Evolutionary conservation across 2,888 invertebrate genomes (phyloP), one percentile per base, ranked within the genome.

Genomic region (Rhamphomyia laevipes): DNA sequence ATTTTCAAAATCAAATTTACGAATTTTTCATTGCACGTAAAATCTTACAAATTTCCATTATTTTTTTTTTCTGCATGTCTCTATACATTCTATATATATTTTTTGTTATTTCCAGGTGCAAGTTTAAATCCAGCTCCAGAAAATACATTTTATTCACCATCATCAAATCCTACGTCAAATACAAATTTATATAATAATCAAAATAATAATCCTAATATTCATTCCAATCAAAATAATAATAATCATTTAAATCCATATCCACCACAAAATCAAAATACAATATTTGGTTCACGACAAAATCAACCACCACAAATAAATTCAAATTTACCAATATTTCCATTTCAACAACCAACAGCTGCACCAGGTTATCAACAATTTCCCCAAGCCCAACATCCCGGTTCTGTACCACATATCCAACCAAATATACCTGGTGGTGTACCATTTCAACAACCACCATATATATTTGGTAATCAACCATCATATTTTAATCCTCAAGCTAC

Each of bases 221-320:
- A 47, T 54, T 44, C 54, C 53, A 43, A 55, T 51, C 46, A 49
- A 51, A 57, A 52, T 42, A 52, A 51, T 42, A 30, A 59, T 59
- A 33, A 59, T 58, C 51, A 53, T 37, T 51, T 54, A 38, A 57
- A 61, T 55, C 31, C 86, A 82, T 59, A 80, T 78, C 49, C 60
- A 47, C 57, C 56, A 51, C 60, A 69, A 52, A 68, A 70, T 65
- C 67, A 62, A 53, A 69, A 70, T 50, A 67, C 68, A 53, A 67
- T 70, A 16, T 70, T 70, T 47, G 70, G 70, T 42, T 64, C 69
- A 37, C 67, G 68, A 51, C 62, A 66, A 48, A 63, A 63, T 47
- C 63, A 65, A 58, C 66, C 66, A 17, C 48, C 38, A 37, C 45
- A 37, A 49, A 58, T 68, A 38, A 61, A 67, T 54, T 66, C 67